A percentile compares a stretch with the other conserved stretches of the same genome.
Conservation (phyloP, 2,888 invertebrate species). For the Apodemia duryi region DNA sequence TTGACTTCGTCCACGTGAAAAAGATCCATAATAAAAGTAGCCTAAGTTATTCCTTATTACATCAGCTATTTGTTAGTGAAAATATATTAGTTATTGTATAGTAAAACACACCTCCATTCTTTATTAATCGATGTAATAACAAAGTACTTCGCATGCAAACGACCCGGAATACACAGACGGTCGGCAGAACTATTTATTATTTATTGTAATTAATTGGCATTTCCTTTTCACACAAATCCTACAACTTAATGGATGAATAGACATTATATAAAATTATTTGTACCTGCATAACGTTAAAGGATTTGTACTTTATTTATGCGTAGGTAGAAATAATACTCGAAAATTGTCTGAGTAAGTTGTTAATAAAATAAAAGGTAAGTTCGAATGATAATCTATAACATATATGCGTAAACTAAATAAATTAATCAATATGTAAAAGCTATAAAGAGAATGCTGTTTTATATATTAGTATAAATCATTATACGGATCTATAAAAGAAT, state of each 20-base stretch:
- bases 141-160: conserved; percentile 33
- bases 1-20: too few species aligned
- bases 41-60: too few species aligned
- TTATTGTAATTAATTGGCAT: conserved; percentile 29
- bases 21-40: too few species aligned
- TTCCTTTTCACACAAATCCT: conserved; percentile 24
- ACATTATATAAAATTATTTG: too few species aligned
- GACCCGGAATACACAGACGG: conserved; percentile 32
- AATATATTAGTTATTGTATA: too few species aligned
- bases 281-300: too few species aligned
- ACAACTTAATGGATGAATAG: neutral
- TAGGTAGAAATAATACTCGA: too few species aligned
- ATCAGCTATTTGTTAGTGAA: too few species aligned
- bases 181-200: conserved; percentile 26
- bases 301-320: too few species aligned
- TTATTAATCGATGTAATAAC: conserved; percentile 17
- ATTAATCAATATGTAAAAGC: neutral
- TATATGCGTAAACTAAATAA: neutral
- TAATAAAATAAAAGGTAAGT: neutral
- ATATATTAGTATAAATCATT: too few species aligned
- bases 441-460: neutral
- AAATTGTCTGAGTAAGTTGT: too few species aligned
- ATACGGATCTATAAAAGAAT: neutral
- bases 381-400: neutral
- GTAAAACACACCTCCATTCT: conserved; percentile 24